Percentiles rank a stretch among this genome's conserved stretches.
Conservation (phyloP, 2,888 invertebrate species). For the Aporophyla nigra region DNA sequence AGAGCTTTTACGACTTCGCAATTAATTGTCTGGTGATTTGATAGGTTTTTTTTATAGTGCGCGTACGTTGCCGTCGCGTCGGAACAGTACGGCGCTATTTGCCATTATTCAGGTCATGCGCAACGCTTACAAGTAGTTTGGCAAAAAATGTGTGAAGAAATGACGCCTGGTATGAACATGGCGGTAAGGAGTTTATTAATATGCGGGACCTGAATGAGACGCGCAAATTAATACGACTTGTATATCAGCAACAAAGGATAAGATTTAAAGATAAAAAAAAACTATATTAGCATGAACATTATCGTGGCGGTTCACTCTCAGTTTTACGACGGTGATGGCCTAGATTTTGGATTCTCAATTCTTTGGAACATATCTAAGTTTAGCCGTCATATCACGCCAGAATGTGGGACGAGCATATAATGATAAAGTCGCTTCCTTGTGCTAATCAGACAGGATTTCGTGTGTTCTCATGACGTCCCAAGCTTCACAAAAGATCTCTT, state of each 20-base stretch:
- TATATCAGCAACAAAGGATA: constrained; percentile 63
- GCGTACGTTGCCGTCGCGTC: constrained; percentile 36
- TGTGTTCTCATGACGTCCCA: constrained; percentile 15
- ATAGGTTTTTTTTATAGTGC: constrained; percentile 56
- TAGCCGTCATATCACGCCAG: constrained; percentile 61
- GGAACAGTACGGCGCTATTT: constrained; percentile 31
- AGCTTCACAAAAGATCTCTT: constrained; percentile 32
- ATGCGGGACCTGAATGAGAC: constrained; percentile 53
- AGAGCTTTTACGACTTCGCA: constrained; percentile 59
- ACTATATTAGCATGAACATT: constrained; percentile 50
- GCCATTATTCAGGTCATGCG: constrained; percentile 60
- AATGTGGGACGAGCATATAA: constrained; percentile 59
- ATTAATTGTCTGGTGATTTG: constrained; percentile 63
- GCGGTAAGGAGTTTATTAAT: constrained; percentile 56
- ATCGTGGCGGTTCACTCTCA: constrained; percentile 59
- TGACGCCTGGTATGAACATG: constrained; percentile 45
- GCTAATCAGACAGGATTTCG: constrained; percentile 39
- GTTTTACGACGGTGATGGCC: constrained; percentile 70
- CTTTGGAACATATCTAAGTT: constrained; percentile 66
- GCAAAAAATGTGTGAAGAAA: constrained; percentile 61
- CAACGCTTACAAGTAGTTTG: constrained; percentile 50
- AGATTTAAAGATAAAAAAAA: constrained; percentile 55
- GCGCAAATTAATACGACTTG: constrained; percentile 43
- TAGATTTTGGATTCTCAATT: constrained; percentile 67
- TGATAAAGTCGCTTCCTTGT: constrained; percentile 57